Percentiles rank a stretch among this genome's conserved stretches.
phyloP scores from a whole-genome alignment of 2,888 invertebrate genomes.

The Loripinus fragilis region DNA sequence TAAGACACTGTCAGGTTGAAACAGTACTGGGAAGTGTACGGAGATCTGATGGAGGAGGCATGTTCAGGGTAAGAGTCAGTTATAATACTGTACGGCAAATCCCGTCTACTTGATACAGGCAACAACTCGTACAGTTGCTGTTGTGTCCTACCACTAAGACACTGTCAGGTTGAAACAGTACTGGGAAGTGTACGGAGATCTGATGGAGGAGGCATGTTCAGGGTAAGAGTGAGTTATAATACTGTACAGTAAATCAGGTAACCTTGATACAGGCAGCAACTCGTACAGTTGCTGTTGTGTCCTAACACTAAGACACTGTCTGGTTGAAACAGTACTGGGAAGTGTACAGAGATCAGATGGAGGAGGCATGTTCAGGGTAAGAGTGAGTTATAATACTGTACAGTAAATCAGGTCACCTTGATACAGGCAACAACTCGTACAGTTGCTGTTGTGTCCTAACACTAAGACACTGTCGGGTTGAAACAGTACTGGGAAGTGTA shows the following conservation, averaged over 20 bases:
- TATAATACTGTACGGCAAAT: slow-evolving; percentile 88
- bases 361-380: slow-evolving; percentile 77
- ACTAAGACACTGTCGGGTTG: slow-evolving; percentile 88
- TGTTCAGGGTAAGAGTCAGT: slow-evolving; percentile 71
- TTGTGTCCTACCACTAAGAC: slow-evolving; percentile 89
- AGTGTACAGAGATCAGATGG: slow-evolving; percentile 84
- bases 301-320: slow-evolving; percentile 89
- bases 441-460: slow-evolving; percentile 89
- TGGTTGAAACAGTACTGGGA: slow-evolving; percentile 86
- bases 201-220: slow-evolving; percentile 76
- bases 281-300: slow-evolving; percentile 88
- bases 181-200: slow-evolving; percentile 86
- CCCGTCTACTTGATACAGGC: slow-evolving; percentile 85
- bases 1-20: slow-evolving; percentile 88
- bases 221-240: slow-evolving; percentile 81
- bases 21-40: slow-evolving; percentile 87
- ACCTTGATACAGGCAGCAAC: slow-evolving; percentile 85
- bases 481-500: slow-evolving; percentile 86
- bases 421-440: slow-evolving; percentile 84
- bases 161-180: slow-evolving; percentile 87
- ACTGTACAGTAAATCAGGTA: slow-evolving; percentile 89
- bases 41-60: slow-evolving; percentile 71
- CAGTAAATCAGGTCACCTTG: too few species aligned
- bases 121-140: slow-evolving; percentile 86
- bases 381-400: slow-evolving; percentile 13